Conservation (phyloP, 2,797 vertebrate genomes). For the Enoplosus armatus region DNA sequence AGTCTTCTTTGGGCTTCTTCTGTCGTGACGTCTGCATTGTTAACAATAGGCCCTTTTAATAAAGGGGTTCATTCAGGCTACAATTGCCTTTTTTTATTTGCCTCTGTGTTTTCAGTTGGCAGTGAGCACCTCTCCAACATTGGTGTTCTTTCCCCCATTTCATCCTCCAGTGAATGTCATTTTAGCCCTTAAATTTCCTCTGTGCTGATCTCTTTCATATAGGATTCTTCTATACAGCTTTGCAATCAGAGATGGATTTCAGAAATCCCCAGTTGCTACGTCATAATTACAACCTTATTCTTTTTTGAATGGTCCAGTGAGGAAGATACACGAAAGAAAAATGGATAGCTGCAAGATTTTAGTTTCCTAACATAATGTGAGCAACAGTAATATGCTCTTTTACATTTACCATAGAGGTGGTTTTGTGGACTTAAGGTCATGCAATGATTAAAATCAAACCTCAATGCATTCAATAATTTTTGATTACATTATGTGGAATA, state of each 20-base stretch:
- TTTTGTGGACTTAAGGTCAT: background rate
- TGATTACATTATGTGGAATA: background rate
- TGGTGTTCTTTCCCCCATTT: background rate
- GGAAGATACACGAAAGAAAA: background rate
- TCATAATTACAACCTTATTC: conserved; percentile 21
- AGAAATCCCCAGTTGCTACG: conserved; percentile 1
- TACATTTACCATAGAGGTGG: background rate
- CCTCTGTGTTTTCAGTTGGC: conserved; percentile 27
- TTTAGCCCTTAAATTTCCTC: conserved; percentile 14
- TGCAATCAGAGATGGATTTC: conserved; percentile 20
- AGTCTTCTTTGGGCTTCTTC: background rate
- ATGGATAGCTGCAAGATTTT: background rate
- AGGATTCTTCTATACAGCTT: background rate
- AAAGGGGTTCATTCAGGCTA: background rate
- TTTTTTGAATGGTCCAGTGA: background rate
- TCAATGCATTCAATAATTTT: background rate
- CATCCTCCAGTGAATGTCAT: background rate
- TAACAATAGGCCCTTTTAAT: background rate
- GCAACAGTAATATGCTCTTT: background rate
- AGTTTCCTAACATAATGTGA: background rate
- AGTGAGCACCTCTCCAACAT: background rate
- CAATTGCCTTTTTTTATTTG: background rate
- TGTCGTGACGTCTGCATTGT: background rate
- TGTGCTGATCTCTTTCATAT: background rate
- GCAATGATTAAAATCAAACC: background rate